Evolutionary conservation across 2,888 invertebrate genomes (phyloP), one percentile per base, ranked within the genome.

Genomic region (Dilophus febrilis): DNA sequence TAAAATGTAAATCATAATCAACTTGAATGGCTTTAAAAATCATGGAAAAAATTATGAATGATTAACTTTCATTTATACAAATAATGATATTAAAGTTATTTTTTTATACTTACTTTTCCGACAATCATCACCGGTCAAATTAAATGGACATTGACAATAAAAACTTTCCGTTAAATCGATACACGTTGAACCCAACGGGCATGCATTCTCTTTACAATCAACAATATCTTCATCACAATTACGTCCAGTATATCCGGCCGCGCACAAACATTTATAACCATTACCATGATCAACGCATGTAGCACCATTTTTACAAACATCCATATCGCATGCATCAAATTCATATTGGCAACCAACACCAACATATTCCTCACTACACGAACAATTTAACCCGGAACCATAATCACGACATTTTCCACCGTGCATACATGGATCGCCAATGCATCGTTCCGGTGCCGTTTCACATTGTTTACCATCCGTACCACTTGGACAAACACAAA

Each of bases 21-120:
- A 91, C 87, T 64, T 91, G 91, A 50, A 95, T 86, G n/a, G 87
- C 88, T 88, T n/a, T n/a, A n/a, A n/a, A n/a, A n/a, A n/a, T n/a
- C 64, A 32, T 73, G 22, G 8, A 8, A 22, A 22, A 17, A 38
- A 39, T 41, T 16, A 28, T 10, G 6, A 28, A 27, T 28, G n/a
- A 26, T 29, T 22, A 22, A 22, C 8, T 4, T 22, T 22, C 22
- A 8, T 22, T 22, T 22, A 6, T 22, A 22, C 22, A 22, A 22
- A 22, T 22, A 22, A 4, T 22, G 5, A 22, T 22, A 8, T 29
- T 11, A 30, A 32, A 42, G 32, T 32, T 35, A 36, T 13, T 36
- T 37, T 18, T 45, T 35, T 13, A 27, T 26, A n/a, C 73, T 68
- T 71, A 90, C 88, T 80, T 71, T 95, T 95, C 56, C 91, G 74